phyloP scores from a whole-genome alignment of 2,888 invertebrate species.

The Cylloceria caligata region DNA sequence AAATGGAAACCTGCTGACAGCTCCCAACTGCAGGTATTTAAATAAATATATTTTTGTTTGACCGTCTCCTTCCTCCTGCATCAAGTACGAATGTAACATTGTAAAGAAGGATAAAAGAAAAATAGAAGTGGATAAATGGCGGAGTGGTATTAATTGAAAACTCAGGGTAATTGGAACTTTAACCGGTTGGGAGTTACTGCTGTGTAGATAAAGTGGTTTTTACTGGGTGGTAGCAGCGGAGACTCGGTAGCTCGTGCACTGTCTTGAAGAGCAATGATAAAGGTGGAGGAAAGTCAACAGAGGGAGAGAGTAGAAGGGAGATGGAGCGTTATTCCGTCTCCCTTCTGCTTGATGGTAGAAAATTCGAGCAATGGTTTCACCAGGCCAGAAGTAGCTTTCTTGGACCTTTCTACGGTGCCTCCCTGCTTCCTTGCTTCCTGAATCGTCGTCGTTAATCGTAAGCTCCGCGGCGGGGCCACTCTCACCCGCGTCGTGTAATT shows the following conservation, averaged over 20 bases:
- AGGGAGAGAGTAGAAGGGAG: not conserved
- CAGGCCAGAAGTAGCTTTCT: slow-evolving; percentile 44
- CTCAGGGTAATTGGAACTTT: slow-evolving; percentile 51
- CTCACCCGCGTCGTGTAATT: slow-evolving; percentile 70
- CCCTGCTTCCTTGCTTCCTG: slow-evolving; percentile 38
- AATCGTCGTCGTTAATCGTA: slow-evolving; percentile 66
- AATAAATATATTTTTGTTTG: not conserved
- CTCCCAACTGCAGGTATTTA: slow-evolving; percentile 68
- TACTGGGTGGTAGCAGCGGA: slow-evolving; percentile 8
- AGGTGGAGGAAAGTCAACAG: slow-evolving; percentile 3
- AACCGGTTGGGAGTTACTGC: slow-evolving; percentile 48
- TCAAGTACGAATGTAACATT: not conserved
- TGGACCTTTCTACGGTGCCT: slow-evolving; percentile 27
- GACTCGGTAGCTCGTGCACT: slow-evolving; percentile 27
- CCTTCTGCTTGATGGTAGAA: slow-evolving; percentile 29
- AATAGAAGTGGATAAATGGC: slow-evolving; percentile 1
- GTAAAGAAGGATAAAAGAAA: not conserved
- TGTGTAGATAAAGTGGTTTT: slow-evolving; percentile 52
- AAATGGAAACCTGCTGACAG: slow-evolving; percentile 87
- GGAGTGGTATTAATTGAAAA: slow-evolving; percentile 59
- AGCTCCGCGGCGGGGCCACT: slow-evolving; percentile 59
- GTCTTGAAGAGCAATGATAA: slow-evolving; percentile 37
- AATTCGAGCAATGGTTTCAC: slow-evolving; percentile 48
- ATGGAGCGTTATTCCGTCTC: slow-evolving; percentile 35
- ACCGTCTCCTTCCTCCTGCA: not conserved